Base-by-base conservation (phyloP, 1,140 invertebrate species). In the Brachionus calyciflorus region DNA sequence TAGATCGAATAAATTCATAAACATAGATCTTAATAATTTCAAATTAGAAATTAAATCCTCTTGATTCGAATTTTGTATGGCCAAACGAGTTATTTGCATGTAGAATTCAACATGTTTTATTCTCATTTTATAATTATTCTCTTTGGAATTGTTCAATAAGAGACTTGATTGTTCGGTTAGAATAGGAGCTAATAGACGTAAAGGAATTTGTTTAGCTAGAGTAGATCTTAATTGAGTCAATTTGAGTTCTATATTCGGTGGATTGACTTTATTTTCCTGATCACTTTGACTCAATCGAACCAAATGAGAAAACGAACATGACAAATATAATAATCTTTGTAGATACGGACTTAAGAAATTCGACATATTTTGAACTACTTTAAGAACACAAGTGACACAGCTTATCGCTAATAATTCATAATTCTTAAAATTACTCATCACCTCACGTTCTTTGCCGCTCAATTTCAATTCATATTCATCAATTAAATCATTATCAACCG, bases 331-430 rank as follows among this genome's bases (percentile, higher is more conserved):
- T 91, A 90, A 76, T 53, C 40, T 49, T 33, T 90, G 87, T 33
- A 94, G 83, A 83, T 93, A 94, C 0, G 91, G 90, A 78, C 91
- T 93, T 24, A 94, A 82, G 80, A 95, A 93, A 3, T 90, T 84
- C 0, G 91, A 89, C 24, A 94, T 80, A 21, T 89, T 90, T 79
- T 93, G 91, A 1, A 94, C 87, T 24, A 94, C 89, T 82, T 92
- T 93, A 70, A 90, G 89, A 19, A 93, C 82, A 0, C 90, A 88
- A 14, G 91, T 91, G 0, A 93, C 86, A 9, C 90, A 87, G 80
- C 89, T 88, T 5, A 89, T 78, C 28, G 87, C 83, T 2, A 89
- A 83, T 3, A 86, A 70, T 82, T 84, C 85, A 79, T 84, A 82
- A 78, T 83, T 83, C 82, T 63, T 80, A 86, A 79, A 51, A 82